These are phyloP conservation scores for Drosophila mimica DNA, from an alignment of 2,888 invertebrate genomes.

Conservation along the genomic window DNA sequence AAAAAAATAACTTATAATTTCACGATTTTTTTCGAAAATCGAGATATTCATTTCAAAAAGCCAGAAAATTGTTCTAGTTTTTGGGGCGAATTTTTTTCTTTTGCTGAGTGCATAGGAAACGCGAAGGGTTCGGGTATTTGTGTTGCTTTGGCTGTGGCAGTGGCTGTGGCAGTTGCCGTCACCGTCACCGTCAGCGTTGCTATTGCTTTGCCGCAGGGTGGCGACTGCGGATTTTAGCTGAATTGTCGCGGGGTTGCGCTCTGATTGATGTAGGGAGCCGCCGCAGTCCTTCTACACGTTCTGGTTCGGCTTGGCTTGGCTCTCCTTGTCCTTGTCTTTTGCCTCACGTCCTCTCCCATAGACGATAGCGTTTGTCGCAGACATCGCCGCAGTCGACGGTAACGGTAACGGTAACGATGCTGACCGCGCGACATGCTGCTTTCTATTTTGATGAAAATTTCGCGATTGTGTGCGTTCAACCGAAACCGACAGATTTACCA, in stretches of 20 bases:
- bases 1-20: not conserved
- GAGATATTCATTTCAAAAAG: not conserved
- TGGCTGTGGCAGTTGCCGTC: conserved; percentile 35
- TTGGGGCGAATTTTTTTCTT: not conserved
- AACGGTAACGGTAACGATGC: conserved; percentile 41
- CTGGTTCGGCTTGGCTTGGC: conserved; percentile 29
- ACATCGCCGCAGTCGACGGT: conserved; percentile 47
- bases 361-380: conserved; percentile 62
- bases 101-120: conserved; percentile 11
- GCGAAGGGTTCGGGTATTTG: conserved; percentile 23
- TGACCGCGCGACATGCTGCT: conserved; percentile 62
- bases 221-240: conserved; percentile 66
- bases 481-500: conserved; percentile 55
- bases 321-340: conserved; percentile 53
- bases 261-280: conserved; percentile 65
- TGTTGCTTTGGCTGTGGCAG: conserved; percentile 28
- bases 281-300: conserved; percentile 43
- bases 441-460: conserved; percentile 78
- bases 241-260: conserved; percentile 67
- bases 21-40: fast-evolving
- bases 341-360: conserved; percentile 60
- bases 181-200: conserved; percentile 31
- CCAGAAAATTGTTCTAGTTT: fast-evolving
- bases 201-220: conserved; percentile 65
- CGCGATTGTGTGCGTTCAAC: conserved; percentile 79